These are phyloP conservation scores for Drosophila lacicola DNA, from an alignment of 2,888 invertebrate genomes.

Conservation along the genomic window DNA sequence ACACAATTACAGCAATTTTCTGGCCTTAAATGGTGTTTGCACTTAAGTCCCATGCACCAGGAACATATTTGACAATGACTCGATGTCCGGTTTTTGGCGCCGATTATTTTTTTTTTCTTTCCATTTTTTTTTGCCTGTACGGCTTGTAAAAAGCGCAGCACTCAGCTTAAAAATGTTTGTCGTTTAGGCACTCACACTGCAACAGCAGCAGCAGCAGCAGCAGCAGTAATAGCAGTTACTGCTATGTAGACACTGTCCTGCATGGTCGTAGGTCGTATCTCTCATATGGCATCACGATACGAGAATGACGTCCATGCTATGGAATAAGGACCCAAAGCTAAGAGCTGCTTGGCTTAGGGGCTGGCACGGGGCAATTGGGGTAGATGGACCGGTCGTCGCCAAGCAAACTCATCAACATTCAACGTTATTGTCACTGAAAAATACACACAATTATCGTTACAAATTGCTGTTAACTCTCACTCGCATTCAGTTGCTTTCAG, in stretches of 20 bases:
- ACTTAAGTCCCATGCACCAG: constrained; percentile 29
- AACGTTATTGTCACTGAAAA: constrained; percentile 80
- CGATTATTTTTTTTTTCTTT: constrained; percentile 27
- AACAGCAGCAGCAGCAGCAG: constrained; percentile 4
- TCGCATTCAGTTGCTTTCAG: constrained; percentile 45
- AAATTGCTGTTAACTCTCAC: constrained; percentile 77
- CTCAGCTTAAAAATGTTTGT: constrained; percentile 70
- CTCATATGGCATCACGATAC: constrained; percentile 42
- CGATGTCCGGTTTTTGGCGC: constrained; percentile 57
- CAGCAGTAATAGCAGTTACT: constrained; percentile 5
- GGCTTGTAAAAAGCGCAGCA: constrained; percentile 54
- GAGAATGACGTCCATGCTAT: constrained; percentile 40
- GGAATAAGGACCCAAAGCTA: constrained; percentile 25
- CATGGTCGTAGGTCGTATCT: constrained; percentile 38
- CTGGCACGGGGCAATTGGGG: neutral
- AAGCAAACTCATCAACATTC: constrained; percentile 77
- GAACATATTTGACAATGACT: constrained; percentile 68
- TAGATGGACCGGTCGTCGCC: constrained; percentile 53
- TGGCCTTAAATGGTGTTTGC: constrained; percentile 67
- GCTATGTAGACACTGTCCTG: constrained; percentile 40
- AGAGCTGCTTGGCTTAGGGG: neutral
- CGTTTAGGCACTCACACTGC: constrained; percentile 59
- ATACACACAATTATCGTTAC: constrained; percentile 80
- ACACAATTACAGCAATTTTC: constrained; percentile 43
- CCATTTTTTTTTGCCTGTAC: constrained; percentile 2